Percentiles rank a stretch among this genome's conserved stretches.
Conservation (phyloP, 2,888 invertebrate genomes). For the Hyppa rectilinea region DNA sequence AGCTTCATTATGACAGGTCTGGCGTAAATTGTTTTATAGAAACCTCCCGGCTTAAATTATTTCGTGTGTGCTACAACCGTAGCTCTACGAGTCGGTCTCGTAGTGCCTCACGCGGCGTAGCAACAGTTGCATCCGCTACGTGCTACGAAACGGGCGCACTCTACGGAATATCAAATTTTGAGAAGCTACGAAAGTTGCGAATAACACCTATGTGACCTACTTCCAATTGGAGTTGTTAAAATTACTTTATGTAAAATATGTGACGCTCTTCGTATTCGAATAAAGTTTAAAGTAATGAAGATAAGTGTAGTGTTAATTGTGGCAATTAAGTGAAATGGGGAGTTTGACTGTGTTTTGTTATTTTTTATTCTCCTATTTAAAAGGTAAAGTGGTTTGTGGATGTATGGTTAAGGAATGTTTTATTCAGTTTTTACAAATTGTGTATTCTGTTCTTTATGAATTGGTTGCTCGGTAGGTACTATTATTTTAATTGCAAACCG, state of each 20-base stretch:
- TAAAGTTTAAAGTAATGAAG: slow-evolving; percentile 47
- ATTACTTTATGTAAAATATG: slow-evolving; percentile 47
- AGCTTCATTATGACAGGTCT: slow-evolving; percentile 39
- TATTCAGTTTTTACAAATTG: background rate
- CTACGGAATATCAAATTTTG: slow-evolving; percentile 59
- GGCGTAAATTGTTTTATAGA: slow-evolving; percentile 53
- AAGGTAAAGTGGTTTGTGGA: slow-evolving; percentile 71
- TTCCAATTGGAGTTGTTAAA: slow-evolving; percentile 51
- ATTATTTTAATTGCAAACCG: background rate
- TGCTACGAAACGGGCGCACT: slow-evolving; percentile 81
- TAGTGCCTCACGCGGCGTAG: slow-evolving; percentile 73
- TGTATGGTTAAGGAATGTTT: background rate
- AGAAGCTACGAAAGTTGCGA: slow-evolving; percentile 53
- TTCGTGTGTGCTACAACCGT: slow-evolving; percentile 55
- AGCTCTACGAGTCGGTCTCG: slow-evolving; percentile 61
- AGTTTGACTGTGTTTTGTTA: slow-evolving; percentile 72
- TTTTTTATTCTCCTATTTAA: slow-evolving; percentile 73
- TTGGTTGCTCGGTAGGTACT: background rate
- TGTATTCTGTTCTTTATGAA: background rate
- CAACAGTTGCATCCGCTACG: slow-evolving; percentile 86
- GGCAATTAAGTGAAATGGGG: slow-evolving; percentile 71
- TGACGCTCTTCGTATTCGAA: slow-evolving; percentile 37
- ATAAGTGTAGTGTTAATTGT: slow-evolving; percentile 39
- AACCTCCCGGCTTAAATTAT: slow-evolving; percentile 47
- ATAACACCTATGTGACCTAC: slow-evolving; percentile 66